phyloP scores from a whole-genome alignment of 2,113 vertebrate genomes.

The Rafetus swinhoei region DNA sequence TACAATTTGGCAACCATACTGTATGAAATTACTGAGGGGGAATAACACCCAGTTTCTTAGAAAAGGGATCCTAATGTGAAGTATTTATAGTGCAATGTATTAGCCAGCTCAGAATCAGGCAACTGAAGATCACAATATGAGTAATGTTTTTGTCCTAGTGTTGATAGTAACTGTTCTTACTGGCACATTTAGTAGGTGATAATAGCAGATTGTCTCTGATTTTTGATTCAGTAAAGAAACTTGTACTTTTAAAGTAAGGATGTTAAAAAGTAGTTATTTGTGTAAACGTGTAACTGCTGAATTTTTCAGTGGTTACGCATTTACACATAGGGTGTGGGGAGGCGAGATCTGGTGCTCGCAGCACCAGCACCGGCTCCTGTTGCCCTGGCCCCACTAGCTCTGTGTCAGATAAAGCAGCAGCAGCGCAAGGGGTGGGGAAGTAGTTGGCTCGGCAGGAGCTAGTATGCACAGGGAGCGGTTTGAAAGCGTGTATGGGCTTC shows the following conservation, averaged over 20 bases:
- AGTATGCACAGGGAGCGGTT: no score
- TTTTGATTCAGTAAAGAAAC: neutral
- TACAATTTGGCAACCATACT: neutral
- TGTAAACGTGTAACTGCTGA: no score
- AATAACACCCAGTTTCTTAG: constrained; percentile 10
- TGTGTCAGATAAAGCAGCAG: no score
- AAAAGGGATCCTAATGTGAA: neutral
- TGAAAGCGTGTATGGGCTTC: no score
- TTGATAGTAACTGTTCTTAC: neutral
- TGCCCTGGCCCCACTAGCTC: no score
- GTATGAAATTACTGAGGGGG: neutral
- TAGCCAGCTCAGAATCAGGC: neutral
- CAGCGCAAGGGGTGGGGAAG: no score
- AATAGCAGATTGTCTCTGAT: neutral
- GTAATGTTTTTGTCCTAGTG: constrained; percentile 1
- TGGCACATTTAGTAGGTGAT: neutral
- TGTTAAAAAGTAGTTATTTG: no score
- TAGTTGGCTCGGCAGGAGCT: no score
- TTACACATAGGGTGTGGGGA: no score
- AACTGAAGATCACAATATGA: neutral
- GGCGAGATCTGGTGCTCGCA: no score
- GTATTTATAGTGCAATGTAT: neutral
- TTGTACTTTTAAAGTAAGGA: neutral
- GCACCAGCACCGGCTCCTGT: no score
- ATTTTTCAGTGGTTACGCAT: no score